These are phyloP conservation scores for Drosophila tanythrix DNA, from an alignment of 2,888 invertebrate species.

Conservation along the genomic window DNA sequence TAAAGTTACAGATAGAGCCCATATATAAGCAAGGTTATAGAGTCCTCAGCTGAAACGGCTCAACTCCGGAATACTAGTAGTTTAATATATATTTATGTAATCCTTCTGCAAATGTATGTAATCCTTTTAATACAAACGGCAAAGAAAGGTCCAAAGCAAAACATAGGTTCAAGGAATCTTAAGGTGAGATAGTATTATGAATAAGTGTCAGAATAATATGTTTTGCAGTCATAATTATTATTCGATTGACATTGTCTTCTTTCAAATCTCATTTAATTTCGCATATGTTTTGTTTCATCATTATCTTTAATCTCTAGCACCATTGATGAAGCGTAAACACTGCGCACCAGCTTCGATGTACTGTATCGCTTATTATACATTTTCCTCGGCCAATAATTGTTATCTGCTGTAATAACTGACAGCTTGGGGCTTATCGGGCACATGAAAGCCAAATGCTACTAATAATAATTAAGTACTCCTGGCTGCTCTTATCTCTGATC, in stretches of 20 bases:
- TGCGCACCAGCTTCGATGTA: conserved; percentile 8
- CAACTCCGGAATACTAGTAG: background rate
- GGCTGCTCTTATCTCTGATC: conserved; percentile 56
- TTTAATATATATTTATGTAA: background rate
- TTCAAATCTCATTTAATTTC: too few species aligned
- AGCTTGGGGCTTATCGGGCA: conserved; percentile 53
- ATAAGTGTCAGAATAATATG: background rate
- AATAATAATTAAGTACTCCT: conserved; percentile 72
- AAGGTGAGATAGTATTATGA: too few species aligned
- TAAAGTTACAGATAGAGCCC: background rate
- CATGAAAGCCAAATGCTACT: conserved; percentile 55
- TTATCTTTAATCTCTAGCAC: background rate
- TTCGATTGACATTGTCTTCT: background rate
- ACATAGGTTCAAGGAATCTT: background rate
- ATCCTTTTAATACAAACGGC: too few species aligned
- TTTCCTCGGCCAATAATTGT: conserved; percentile 31
- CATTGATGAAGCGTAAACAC: conserved; percentile 8
- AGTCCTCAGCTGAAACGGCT: background rate
- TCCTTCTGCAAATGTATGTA: background rate
- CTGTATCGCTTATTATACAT: conserved; percentile 17
- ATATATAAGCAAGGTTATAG: background rate
- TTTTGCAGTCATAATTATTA: background rate
- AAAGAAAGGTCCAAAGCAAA: background rate
- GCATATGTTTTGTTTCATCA: background rate
- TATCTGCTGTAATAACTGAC: conserved; percentile 45